A percentile compares a stretch with the other conserved stretches of the same genome.
These are phyloP conservation scores for Trachymyrmex cornetzi DNA, from an alignment of 1,140 invertebrate species.

Conservation along the genomic window DNA sequence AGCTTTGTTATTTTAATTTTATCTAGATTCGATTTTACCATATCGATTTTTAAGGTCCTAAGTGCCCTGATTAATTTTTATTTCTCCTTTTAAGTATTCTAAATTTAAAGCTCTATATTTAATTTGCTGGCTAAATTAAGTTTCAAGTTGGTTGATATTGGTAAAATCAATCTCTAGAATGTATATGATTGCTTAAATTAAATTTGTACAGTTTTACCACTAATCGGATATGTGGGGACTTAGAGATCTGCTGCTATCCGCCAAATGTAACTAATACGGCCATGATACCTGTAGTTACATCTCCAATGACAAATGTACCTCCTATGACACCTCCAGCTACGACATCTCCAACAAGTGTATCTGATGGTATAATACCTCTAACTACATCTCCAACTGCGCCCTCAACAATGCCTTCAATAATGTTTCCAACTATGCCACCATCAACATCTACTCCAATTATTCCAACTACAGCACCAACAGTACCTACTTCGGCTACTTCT, in stretches of 20 bases:
- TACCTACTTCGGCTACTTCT: slow-evolving; percentile 9
- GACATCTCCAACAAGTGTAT: slow-evolving; percentile 9
- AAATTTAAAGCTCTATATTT: background rate
- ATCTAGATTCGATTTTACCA: background rate
- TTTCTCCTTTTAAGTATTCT: background rate
- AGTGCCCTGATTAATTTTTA: background rate
- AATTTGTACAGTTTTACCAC: slow-evolving; percentile 65
- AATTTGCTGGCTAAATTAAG: background rate
- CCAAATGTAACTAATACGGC: slow-evolving; percentile 32
- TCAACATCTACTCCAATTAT: slow-evolving; percentile 1
- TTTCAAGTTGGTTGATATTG: background rate
- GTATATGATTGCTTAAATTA: background rate
- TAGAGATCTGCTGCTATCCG: slow-evolving; percentile 81
- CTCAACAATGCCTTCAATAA: slow-evolving; percentile 38
- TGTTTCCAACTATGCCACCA: slow-evolving; percentile 46
- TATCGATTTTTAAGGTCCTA: background rate
- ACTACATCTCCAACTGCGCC: slow-evolving; percentile 52
- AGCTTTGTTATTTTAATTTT: background rate
- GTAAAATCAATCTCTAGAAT: background rate
- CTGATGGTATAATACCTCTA: slow-evolving; percentile 28
- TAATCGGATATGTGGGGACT: slow-evolving; percentile 73
- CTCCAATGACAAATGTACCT: background rate
- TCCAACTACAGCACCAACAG: slow-evolving; percentile 30
- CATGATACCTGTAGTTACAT: slow-evolving; percentile 20
- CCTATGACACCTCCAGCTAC: slow-evolving; percentile 40